Conservation (phyloP, 2,113 vertebrate genomes). For the Scomber colias region DNA sequence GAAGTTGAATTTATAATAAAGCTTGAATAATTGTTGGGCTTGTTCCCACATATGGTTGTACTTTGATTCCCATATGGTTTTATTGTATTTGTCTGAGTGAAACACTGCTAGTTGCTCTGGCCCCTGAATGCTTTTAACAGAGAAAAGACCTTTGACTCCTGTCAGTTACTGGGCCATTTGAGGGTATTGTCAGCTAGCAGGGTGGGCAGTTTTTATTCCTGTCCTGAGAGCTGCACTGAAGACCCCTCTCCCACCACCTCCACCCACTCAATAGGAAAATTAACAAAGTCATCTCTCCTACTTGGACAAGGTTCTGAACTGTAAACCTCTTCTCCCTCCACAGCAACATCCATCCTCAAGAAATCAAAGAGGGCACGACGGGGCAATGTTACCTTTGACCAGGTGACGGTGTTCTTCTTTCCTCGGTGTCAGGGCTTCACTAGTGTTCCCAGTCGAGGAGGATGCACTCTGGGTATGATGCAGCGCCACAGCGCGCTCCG, state of each 20-base stretch:
- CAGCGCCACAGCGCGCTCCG: slow-evolving; percentile 87
- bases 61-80: slow-evolving; percentile 72
- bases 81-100: slow-evolving; percentile 56
- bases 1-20: slow-evolving; percentile 70
- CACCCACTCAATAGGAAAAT: not conserved
- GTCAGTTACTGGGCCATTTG: slow-evolving; percentile 47
- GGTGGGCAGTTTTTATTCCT: slow-evolving; percentile 57
- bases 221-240: slow-evolving; percentile 47
- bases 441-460: slow-evolving; percentile 94
- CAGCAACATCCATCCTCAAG: slow-evolving; percentile 94
- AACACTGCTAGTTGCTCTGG: slow-evolving; percentile 35
- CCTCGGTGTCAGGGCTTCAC: slow-evolving; percentile 97
- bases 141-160: slow-evolving; percentile 51
- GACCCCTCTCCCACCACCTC: slow-evolving; percentile 25
- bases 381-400: slow-evolving; percentile 91
- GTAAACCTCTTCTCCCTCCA: slow-evolving; percentile 22
- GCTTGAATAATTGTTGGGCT: slow-evolving; percentile 49
- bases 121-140: slow-evolving; percentile 59
- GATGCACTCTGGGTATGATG: slow-evolving; percentile 96
- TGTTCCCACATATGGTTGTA: slow-evolving; percentile 69
- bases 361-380: slow-evolving; percentile 87
- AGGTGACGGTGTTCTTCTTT: slow-evolving; percentile 96
- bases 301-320: slow-evolving; percentile 10
- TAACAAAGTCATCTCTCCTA: too few relatives aligned
- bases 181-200: slow-evolving; percentile 49